A percentile compares a stretch with the other conserved stretches of the same genome.
Evolutionary conservation across 23 tunicate genomes (phyloP).

Genomic region (Oikopleura dioica): DNA sequence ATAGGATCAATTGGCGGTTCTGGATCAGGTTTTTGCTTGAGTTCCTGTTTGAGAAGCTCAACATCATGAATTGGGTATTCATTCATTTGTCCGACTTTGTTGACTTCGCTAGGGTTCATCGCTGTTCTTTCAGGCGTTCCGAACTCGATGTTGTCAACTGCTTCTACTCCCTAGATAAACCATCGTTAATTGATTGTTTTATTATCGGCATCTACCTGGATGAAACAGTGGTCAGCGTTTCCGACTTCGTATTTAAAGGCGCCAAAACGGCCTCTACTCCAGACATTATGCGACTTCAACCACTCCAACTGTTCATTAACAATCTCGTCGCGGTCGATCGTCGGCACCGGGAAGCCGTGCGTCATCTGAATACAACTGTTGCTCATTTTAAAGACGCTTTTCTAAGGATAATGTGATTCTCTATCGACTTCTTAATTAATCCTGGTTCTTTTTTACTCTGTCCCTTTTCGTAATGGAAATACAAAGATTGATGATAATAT

Average conservation of each 20-base stretch:
- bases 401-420: too few species aligned
- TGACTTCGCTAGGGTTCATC: not conserved
- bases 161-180: slow-evolving; percentile 49
- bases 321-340: slow-evolving; percentile 26
- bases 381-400: too few species aligned
- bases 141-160: slow-evolving; percentile 51
- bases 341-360: slow-evolving; percentile 72
- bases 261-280: slow-evolving; percentile 78
- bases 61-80: not conserved
- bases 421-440: too few species aligned
- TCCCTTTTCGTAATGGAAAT: too few species aligned
- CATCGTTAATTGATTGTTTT: not conserved
- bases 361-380: too few species aligned
- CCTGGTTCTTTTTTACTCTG: too few species aligned
- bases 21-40: too few species aligned
- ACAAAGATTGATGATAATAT: too few species aligned
- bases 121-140: slow-evolving; percentile 33
- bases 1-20: not conserved
- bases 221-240: slow-evolving; percentile 54
- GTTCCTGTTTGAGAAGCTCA: not conserved
- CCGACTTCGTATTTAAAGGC: slow-evolving; percentile 63
- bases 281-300: slow-evolving; percentile 39
- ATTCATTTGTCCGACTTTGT: not conserved
- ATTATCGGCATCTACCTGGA: slow-evolving; percentile 18
- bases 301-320: slow-evolving; percentile 53